phyloP scores from a whole-genome alignment of 2,888 invertebrate genomes.

The Dolichomitus sp. region DNA sequence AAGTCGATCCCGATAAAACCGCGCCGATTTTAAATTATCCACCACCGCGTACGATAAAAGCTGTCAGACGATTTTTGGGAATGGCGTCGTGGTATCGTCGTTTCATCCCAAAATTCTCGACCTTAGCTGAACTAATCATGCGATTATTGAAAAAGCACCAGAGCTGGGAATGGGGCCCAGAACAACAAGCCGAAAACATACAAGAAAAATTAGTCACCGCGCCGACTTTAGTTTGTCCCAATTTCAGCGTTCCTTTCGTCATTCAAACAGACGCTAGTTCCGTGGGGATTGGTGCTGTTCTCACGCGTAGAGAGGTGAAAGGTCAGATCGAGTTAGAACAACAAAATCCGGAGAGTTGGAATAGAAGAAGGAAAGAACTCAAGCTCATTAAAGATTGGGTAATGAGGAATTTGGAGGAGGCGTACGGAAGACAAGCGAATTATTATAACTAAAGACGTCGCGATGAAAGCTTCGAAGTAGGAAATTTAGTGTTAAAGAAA shows the following conservation, averaged over 20 bases:
- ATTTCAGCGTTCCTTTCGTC: not conserved
- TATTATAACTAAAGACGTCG: not conserved
- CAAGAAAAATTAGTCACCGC: not conserved
- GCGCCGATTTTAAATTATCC: not conserved
- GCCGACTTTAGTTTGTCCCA: slow-evolving; percentile 6
- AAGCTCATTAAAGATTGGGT: not conserved
- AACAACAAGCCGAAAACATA: not conserved
- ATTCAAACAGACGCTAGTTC: slow-evolving; percentile 11
- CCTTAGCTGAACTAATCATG: not conserved
- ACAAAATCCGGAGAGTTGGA: not conserved
- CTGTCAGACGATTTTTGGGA: slow-evolving; percentile 1
- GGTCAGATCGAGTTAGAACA: not conserved
- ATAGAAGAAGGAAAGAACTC: not conserved
- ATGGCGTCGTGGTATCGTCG: slow-evolving; percentile 29
- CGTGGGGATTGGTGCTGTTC: not conserved
- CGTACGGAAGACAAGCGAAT: not conserved
- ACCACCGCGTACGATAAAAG: not conserved
- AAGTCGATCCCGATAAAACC: not conserved
- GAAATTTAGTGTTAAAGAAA: slow-evolving; percentile 51
- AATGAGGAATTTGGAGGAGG: not conserved
- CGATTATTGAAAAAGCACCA: not conserved
- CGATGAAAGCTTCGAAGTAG: slow-evolving; percentile 23
- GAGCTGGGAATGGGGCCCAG: not conserved
- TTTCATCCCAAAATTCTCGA: slow-evolving; percentile 7
- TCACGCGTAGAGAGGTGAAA: not conserved